These are phyloP conservation scores for Chlamydotis undulata DNA, from an alignment of 2,113 vertebrate genomes.

Conservation along the genomic window DNA sequence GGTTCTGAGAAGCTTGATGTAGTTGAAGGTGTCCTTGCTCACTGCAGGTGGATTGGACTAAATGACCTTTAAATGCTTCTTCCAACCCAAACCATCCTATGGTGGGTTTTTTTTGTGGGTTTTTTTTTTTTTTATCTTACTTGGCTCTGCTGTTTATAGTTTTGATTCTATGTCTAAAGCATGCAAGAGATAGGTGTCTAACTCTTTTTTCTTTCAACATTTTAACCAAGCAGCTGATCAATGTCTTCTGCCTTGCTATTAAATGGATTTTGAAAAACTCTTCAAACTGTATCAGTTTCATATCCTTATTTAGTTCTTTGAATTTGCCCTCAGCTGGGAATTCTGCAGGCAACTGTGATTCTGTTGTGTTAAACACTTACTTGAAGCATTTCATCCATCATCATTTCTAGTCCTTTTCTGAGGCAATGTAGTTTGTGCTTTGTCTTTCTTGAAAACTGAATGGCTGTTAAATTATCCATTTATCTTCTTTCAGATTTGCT, in stretches of 20 bases:
- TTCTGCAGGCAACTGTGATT: slow-evolving; percentile 70
- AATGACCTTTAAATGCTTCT: no score
- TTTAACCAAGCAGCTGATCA: slow-evolving; percentile 71
- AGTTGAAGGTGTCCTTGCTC: no score
- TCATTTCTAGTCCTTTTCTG: slow-evolving; percentile 83
- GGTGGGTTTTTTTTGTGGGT: no score
- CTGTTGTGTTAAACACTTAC: slow-evolving; percentile 73
- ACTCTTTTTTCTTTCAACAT: slow-evolving; percentile 44
- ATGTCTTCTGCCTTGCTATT: slow-evolving; percentile 72
- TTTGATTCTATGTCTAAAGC: background rate
- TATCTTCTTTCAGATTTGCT: slow-evolving; percentile 83
- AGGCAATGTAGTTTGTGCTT: slow-evolving; percentile 82
- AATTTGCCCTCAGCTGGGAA: slow-evolving; percentile 77
- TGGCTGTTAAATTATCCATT: slow-evolving; percentile 86
- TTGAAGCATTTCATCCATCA: slow-evolving; percentile 81
- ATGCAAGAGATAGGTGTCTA: slow-evolving; percentile 23
- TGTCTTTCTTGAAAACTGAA: slow-evolving; percentile 85
- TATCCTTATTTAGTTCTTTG: slow-evolving; percentile 76
- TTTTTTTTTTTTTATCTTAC: background rate
- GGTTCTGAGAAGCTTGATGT: no score
- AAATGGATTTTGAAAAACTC: slow-evolving; percentile 83
- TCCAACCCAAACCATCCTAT: no score
- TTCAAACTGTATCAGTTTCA: slow-evolving; percentile 78
- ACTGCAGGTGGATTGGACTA: no score
- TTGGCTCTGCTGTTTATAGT: background rate